phyloP scores from a whole-genome alignment of 2,113 vertebrate species.

The Odobenus rosmarus region DNA sequence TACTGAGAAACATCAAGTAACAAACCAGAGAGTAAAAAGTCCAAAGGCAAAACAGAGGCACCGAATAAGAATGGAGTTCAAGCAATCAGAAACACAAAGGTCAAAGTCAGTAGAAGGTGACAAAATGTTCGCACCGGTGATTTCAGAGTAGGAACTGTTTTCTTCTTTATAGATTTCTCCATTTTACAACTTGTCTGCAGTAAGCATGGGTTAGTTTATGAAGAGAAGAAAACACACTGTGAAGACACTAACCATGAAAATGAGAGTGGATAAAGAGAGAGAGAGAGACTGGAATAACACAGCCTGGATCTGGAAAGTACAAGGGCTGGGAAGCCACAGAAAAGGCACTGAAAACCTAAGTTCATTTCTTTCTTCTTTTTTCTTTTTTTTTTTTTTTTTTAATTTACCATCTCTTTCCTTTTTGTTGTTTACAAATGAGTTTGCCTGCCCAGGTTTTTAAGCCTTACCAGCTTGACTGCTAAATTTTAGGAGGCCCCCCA shows the following conservation, averaged over 20 bases:
- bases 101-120: neutral
- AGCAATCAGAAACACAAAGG: neutral
- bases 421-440: neutral
- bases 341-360: neutral
- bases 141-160: neutral
- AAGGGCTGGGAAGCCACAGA: neutral
- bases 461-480: neutral
- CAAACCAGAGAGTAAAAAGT: neutral
- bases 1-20: neutral
- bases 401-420: neutral
- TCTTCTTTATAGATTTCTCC: neutral
- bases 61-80: neutral
- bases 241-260: neutral
- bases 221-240: neutral
- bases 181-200: constrained; percentile 16
- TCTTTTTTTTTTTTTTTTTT: neutral
- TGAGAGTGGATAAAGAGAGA: neutral
- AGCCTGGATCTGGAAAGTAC: neutral
- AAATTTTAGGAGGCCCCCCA: neutral
- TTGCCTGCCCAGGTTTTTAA: neutral
- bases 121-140: neutral
- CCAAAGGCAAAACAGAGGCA: constrained; percentile 16
- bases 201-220: neutral
- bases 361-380: neutral
- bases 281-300: neutral